These are phyloP conservation scores for Bugulina stolonifera DNA, from an alignment of 2,888 invertebrate species.

Conservation along the genomic window DNA sequence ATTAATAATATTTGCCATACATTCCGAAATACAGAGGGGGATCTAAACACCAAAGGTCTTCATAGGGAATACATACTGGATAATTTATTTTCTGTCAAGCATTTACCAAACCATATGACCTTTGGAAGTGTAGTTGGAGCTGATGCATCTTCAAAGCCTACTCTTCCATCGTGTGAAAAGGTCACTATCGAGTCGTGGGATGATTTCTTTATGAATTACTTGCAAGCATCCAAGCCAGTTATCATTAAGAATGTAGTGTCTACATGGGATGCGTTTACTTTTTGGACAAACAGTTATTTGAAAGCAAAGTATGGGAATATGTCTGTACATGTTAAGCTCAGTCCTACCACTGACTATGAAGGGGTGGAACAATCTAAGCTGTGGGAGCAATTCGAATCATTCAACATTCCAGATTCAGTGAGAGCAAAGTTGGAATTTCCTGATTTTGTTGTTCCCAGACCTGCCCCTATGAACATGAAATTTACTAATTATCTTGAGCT, in stretches of 20 bases:
- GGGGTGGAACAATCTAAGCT: constrained; percentile 42
- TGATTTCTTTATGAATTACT: constrained; percentile 41
- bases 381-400: constrained; percentile 40
- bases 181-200: constrained; percentile 29
- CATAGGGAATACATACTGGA: constrained; percentile 38
- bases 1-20: constrained; percentile 39
- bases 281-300: constrained; percentile 45
- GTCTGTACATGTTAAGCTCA: constrained; percentile 43
- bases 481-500: constrained; percentile 45
- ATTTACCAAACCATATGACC: constrained; percentile 29
- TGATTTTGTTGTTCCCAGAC: constrained; percentile 48
- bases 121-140: neutral
- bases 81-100: constrained; percentile 36
- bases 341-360: constrained; percentile 45
- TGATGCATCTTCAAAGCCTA: neutral
- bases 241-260: constrained; percentile 38
- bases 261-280: constrained; percentile 40
- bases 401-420: constrained; percentile 41
- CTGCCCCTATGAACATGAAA: constrained; percentile 42
- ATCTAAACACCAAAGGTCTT: constrained; percentile 34
- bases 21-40: constrained; percentile 35
- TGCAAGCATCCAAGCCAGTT: constrained; percentile 44
- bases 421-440: constrained; percentile 38
- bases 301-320: constrained; percentile 35
- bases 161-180: constrained; percentile 29